These are phyloP conservation scores for Thereva nobilitata DNA, from an alignment of 2,888 invertebrate genomes.

Conservation along the genomic window DNA sequence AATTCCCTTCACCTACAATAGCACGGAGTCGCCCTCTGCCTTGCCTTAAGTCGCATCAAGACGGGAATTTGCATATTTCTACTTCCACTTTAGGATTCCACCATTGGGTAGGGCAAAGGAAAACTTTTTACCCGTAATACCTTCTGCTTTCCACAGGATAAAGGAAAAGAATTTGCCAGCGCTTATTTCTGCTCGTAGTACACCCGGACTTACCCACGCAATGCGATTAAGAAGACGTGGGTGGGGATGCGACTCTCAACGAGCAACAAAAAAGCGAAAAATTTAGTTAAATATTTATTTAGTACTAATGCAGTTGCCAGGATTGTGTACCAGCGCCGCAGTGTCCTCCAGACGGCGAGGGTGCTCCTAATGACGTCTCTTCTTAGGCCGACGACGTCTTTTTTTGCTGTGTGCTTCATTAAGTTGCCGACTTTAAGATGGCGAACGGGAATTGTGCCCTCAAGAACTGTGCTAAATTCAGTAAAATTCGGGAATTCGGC, in stretches of 20 bases:
- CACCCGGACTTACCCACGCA: constrained; percentile 32
- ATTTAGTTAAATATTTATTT: constrained; percentile 43
- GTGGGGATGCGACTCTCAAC: background rate
- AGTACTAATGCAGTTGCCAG: constrained; percentile 41
- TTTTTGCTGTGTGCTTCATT: constrained; percentile 7
- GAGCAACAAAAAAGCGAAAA: constrained; percentile 35
- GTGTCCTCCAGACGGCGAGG: background rate
- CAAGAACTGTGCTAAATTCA: too few relatives aligned
- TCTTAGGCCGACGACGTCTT: background rate
- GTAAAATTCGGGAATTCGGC: too few relatives aligned
- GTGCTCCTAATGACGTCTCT: constrained; percentile 23
- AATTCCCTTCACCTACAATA: constrained; percentile 7
- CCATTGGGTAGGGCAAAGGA: constrained; percentile 18
- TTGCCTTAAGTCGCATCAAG: constrained; percentile 41
- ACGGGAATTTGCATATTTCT: constrained; percentile 40
- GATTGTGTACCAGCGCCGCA: constrained; percentile 22
- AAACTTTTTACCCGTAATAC: constrained; percentile 30
- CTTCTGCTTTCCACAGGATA: constrained; percentile 19
- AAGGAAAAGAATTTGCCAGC: constrained; percentile 10
- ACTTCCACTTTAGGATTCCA: constrained; percentile 32
- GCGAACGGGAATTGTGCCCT: too few relatives aligned
- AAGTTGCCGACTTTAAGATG: constrained; percentile 12
- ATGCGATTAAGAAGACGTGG: constrained; percentile 24
- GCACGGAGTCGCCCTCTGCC: constrained; percentile 1
- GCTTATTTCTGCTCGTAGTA: constrained; percentile 9